phyloP scores from a whole-genome alignment of 2,888 invertebrate species.

The Synanthedon tipuliformis region DNA sequence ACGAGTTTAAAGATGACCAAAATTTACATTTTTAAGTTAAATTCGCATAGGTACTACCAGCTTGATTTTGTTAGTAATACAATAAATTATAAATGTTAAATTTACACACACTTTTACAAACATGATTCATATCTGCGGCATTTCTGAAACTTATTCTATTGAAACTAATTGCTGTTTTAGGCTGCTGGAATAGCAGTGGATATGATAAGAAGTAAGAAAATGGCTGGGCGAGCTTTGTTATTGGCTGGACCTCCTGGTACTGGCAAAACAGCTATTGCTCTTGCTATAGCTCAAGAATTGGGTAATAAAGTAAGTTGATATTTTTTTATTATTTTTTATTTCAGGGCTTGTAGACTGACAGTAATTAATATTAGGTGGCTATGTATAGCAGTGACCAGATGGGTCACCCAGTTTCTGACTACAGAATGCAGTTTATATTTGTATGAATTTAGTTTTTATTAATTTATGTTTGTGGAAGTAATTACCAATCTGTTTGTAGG shows the following conservation, averaged over 20 bases:
- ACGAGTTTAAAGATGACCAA: no score
- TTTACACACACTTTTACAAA: no score
- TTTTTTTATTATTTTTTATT: not conserved
- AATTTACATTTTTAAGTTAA: no score
- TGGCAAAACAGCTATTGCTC: constrained; percentile 97
- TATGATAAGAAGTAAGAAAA: constrained; percentile 94
- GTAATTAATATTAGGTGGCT: no score
- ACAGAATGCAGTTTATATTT: not conserved
- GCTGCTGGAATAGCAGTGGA: constrained; percentile 98
- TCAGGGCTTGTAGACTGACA: no score
- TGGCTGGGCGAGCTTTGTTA: constrained; percentile 96
- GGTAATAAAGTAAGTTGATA: constrained; percentile 81
- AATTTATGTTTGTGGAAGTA: not conserved
- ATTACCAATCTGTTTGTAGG: constrained; percentile 33
- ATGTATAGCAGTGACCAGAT: no score
- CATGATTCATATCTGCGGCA: no score
- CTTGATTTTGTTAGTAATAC: no score
- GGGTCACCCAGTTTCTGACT: not conserved
- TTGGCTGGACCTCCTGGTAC: constrained; percentile 97
- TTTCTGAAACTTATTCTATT: not conserved
- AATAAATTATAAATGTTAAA: constrained; percentile 1
- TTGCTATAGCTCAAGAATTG: constrained; percentile 97
- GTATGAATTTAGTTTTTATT: not conserved
- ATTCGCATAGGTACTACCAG: no score
- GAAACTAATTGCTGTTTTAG: constrained; percentile 49